phyloP scores from a whole-genome alignment of 1,140 invertebrate species.

The Penaeus vannamei region DNA sequence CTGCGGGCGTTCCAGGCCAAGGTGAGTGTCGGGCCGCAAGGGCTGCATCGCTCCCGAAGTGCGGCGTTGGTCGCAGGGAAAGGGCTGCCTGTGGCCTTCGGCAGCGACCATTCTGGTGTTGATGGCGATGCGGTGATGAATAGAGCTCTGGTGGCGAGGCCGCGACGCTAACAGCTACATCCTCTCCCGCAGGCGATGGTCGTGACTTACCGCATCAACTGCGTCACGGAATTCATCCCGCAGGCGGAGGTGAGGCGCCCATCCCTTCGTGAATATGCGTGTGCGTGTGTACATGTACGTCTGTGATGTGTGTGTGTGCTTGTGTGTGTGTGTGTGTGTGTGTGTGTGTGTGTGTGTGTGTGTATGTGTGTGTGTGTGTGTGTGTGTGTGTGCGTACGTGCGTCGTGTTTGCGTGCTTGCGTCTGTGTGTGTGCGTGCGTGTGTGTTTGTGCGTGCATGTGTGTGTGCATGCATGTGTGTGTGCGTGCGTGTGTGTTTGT shows the following conservation, averaged over 20 bases:
- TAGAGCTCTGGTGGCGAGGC: too few species aligned
- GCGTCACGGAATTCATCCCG: constrained; percentile 70
- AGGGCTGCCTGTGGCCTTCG: too few species aligned
- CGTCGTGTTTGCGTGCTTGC: too few species aligned
- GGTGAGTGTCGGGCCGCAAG: neutral
- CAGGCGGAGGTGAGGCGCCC: constrained; percentile 68
- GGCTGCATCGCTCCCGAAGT: too few species aligned
- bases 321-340: too few species aligned
- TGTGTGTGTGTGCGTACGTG: neutral
- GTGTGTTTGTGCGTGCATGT: too few species aligned
- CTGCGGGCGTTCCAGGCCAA: constrained; percentile 59
- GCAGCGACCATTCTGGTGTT: too few species aligned
- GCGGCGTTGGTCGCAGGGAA: too few species aligned
- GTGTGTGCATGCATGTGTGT: too few species aligned
- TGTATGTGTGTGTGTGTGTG: neutral
- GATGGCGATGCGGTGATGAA: too few species aligned
- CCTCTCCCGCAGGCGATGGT: constrained; percentile 69
- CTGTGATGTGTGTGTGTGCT: neutral
- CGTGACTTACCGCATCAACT: constrained; percentile 70
- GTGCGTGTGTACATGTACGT: neutral
- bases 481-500: neutral
- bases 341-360: too few species aligned
- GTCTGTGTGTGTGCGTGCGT: too few species aligned
- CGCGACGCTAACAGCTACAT: neutral
- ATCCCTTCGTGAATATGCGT: neutral